Base-by-base conservation (phyloP, 2,888 invertebrate species). In the Rosalia funebris region DNA sequence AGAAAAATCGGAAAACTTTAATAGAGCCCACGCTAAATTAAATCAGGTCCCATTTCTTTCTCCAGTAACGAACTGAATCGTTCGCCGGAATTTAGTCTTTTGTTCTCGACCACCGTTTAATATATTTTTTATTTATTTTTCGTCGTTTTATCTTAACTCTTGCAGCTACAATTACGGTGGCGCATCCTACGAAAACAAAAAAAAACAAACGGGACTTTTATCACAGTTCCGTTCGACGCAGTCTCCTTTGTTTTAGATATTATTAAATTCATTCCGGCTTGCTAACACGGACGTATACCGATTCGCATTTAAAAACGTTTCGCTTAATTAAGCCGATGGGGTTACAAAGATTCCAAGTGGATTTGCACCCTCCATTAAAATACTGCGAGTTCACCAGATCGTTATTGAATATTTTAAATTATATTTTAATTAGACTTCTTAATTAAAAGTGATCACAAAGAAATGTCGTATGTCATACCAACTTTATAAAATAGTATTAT, bases 101-200 rank as follows among this genome's bases (percentile, higher is more conserved):
- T 53, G 53, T 42, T 53, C 42, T 42, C 16, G 11, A 12, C 25
- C 41, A 42, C n/a, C 42, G n/a, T 53, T 42, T 41, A 42, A 31
- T 50, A 36, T 14, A 14, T 20, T 42, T 53, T 53, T 53, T 53
- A 5, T 19, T 9, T 1, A 31, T 10, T 15, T 39, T 14, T 50
- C 39, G 5, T 41, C 50, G 50, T 39, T 50, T 39, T 39, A 15
- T 39, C 50, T 20, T 39, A 50, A 50, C 50, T 39, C 39, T 41
- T 50, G 50, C 20, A 39, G 50, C 36, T 39, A 39, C 50, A 50
- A 50, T 50, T 50, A 50, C 48, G 37, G n/a, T n/a, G n/a, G 19
- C 25, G 17, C 11, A 50, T 25, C 20, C 39, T 9, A 11, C n/a
- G 16, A 14, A 3, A 31, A 20, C 3, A 11, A 11, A 12, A 36